Percentiles rank a stretch among this genome's conserved stretches.
phyloP scores from a whole-genome alignment of 2,888 invertebrate genomes.

The Opisthograptis luteolata region DNA sequence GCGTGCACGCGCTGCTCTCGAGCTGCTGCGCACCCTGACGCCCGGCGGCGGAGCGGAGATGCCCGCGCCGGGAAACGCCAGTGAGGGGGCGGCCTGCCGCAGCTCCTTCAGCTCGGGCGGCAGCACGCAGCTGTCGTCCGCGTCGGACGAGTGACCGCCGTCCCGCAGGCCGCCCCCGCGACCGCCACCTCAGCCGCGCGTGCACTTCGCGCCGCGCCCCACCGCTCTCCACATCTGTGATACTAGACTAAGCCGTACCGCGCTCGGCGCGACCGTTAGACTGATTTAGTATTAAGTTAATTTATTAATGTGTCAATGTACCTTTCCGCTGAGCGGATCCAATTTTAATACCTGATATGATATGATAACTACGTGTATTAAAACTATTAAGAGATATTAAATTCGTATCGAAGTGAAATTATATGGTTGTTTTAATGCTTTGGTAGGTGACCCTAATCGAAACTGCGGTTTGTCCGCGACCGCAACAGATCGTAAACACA shows the following conservation, averaged over 20 bases:
- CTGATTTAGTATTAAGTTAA: slow-evolving; percentile 82
- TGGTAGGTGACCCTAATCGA: slow-evolving; percentile 18
- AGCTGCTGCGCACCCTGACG: slow-evolving; percentile 71
- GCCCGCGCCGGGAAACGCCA: slow-evolving; percentile 66
- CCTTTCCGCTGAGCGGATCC: slow-evolving; percentile 82
- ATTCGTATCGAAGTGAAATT: slow-evolving; percentile 69
- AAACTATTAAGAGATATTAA: slow-evolving; percentile 57
- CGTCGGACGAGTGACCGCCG: slow-evolving; percentile 84
- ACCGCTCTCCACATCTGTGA: slow-evolving; percentile 84
- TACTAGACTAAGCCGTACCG: slow-evolving; percentile 79
- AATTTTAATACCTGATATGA: slow-evolving; percentile 76
- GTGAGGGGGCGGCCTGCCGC: slow-evolving; percentile 82
- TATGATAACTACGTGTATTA: slow-evolving; percentile 55
- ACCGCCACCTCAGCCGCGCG: slow-evolving; percentile 65
- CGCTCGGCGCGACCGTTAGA: slow-evolving; percentile 82
- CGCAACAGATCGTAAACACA: slow-evolving; percentile 13
- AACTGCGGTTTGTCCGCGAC: slow-evolving; percentile 15
- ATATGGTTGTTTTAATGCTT: slow-evolving; percentile 54
- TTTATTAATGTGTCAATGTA: slow-evolving; percentile 77
- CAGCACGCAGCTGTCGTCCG: slow-evolving; percentile 86
- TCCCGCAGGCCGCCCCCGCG: slow-evolving; percentile 50
- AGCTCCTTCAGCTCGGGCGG: slow-evolving; percentile 87
- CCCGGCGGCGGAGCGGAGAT: slow-evolving; percentile 72
- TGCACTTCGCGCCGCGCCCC: slow-evolving; percentile 74
- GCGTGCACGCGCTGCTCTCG: slow-evolving; percentile 73